Conservation (phyloP, 2,888 invertebrate species). For the Epistrophe eligans region DNA sequence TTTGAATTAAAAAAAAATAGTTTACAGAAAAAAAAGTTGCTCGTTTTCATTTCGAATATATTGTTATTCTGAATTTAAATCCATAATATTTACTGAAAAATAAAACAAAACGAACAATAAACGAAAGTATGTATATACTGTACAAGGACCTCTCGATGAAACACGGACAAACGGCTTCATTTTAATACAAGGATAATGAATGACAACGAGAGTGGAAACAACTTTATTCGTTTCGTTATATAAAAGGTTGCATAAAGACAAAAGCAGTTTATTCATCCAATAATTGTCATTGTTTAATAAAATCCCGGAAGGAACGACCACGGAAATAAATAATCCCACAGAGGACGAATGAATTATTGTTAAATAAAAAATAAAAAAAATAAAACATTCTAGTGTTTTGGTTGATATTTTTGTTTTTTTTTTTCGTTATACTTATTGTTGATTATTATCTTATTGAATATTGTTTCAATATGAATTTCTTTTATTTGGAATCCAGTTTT, state of each 20-base stretch:
- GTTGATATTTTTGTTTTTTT: not conserved
- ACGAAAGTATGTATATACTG: not conserved
- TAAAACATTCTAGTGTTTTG: not conserved
- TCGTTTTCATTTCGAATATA: not conserved
- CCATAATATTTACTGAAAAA: not conserved
- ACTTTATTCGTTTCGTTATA: slow-evolving; percentile 15
- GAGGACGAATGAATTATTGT: slow-evolving; percentile 25
- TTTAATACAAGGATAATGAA: slow-evolving; percentile 54
- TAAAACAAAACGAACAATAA: slow-evolving; percentile 5
- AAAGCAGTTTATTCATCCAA: slow-evolving; percentile 13
- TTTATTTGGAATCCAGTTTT: not conserved
- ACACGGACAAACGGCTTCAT: slow-evolving; percentile 46
- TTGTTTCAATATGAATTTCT: not conserved
- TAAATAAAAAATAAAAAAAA: not conserved
- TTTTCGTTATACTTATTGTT: not conserved
- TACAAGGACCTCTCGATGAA: slow-evolving; percentile 8
- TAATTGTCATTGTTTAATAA: slow-evolving; percentile 45
- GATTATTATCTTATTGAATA: slow-evolving; percentile 2
- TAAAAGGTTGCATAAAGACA: slow-evolving; percentile 22
- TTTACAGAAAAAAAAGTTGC: not conserved
- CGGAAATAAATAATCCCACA: slow-evolving; percentile 46
- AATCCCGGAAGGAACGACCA: slow-evolving; percentile 40
- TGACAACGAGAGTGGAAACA: slow-evolving; percentile 6
- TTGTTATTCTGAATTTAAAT: not conserved
- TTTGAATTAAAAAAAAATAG: not conserved